Conservation (phyloP, 2,113 vertebrate species). For the Cavia aperea region DNA sequence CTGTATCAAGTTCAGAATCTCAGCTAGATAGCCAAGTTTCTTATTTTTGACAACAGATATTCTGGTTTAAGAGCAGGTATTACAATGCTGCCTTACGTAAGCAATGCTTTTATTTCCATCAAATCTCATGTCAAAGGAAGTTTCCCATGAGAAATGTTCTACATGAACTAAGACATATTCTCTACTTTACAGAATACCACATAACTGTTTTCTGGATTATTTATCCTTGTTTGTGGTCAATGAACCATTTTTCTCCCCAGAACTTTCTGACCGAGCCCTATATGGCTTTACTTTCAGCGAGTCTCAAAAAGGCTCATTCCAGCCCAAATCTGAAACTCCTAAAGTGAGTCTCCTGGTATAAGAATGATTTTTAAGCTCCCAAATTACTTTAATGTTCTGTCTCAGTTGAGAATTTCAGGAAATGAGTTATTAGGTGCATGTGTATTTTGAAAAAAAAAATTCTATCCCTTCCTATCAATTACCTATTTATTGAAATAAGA, state of each 20-base stretch:
- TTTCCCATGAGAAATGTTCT: neutral
- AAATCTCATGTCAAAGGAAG: neutral
- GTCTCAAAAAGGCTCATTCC: neutral
- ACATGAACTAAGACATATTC: neutral
- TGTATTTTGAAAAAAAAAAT: slow-evolving; percentile 4
- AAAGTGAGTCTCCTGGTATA: neutral
- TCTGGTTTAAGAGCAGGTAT: neutral
- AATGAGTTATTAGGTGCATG: neutral
- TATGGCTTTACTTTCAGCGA: neutral
- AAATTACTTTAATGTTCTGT: neutral
- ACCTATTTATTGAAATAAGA: neutral
- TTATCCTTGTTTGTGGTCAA: neutral
- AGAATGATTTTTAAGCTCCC: neutral
- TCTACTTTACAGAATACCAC: neutral
- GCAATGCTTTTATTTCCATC: neutral
- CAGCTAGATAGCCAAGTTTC: neutral
- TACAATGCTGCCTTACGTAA: neutral
- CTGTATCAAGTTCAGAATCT: neutral
- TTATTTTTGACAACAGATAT: slow-evolving; percentile 6
- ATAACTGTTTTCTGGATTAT: neutral
- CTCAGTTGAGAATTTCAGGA: neutral
- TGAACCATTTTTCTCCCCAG: neutral
- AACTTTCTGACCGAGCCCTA: neutral
- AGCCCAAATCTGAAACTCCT: neutral
- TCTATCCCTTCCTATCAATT: neutral